Percentiles rank a stretch among this genome's conserved stretches.
Conservation (phyloP, 2,113 vertebrate species). For the Periophthalmodon schlosseri region DNA sequence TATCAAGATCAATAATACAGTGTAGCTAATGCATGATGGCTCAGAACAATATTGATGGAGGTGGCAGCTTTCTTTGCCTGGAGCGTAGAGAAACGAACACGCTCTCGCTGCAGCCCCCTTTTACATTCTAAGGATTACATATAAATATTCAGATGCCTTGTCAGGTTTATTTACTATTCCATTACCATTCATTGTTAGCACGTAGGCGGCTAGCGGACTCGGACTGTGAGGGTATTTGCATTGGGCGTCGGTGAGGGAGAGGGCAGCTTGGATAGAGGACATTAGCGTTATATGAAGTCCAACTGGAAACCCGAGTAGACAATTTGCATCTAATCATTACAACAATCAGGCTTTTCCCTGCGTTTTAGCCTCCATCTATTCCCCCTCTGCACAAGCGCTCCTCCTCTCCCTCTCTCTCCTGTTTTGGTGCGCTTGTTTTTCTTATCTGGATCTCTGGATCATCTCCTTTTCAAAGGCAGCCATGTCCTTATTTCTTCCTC, state of each 20-base stretch:
- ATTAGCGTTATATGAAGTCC: constrained; percentile 46
- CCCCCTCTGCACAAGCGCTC: neutral
- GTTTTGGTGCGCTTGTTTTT: constrained; percentile 22
- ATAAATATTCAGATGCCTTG: constrained; percentile 67
- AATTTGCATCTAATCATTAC: constrained; percentile 51
- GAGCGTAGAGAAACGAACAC: constrained; percentile 15
- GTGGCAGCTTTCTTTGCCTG: constrained; percentile 13
- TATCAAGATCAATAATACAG: constrained; percentile 49
- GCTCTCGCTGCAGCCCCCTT: constrained; percentile 23
- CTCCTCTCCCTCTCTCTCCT: neutral
- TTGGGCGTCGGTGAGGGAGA: neutral
- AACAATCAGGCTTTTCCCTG: constrained; percentile 32
- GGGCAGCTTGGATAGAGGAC: constrained; percentile 14
- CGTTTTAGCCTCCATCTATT: constrained; percentile 14
- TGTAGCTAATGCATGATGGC: constrained; percentile 46
- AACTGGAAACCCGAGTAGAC: constrained; percentile 51
- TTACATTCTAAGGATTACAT: constrained; percentile 55
- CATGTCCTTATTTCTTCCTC: constrained; percentile 12
- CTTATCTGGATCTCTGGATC: constrained; percentile 39
- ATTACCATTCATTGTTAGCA: constrained; percentile 62
- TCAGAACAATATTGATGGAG: constrained; percentile 65
- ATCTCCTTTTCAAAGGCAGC: constrained; percentile 37
- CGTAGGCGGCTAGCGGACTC: constrained; percentile 11
- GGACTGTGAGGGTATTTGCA: constrained; percentile 31
- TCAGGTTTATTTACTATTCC: constrained; percentile 75